Percentiles rank a stretch among this genome's conserved stretches.
phyloP scores from a whole-genome alignment of 2,888 invertebrate genomes.

The Meloe dianella region DNA sequence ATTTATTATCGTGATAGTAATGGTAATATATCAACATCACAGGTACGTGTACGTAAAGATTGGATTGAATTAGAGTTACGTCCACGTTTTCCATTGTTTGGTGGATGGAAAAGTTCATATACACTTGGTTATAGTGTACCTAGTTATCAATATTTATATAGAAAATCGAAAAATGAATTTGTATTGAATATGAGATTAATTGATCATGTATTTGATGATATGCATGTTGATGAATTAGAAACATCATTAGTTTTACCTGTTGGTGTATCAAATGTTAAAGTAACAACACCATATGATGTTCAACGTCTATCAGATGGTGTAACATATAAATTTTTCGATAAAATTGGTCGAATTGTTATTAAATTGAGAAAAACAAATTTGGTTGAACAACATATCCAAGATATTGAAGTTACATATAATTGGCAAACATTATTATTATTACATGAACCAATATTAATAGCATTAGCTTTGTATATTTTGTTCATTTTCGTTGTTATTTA shows the following conservation, averaged over 20 bases:
- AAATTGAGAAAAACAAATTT: constrained; percentile 82
- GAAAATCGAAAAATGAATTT: constrained; percentile 74
- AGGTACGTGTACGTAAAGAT: constrained; percentile 86
- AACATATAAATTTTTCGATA: constrained; percentile 94
- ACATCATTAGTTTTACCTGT: constrained; percentile 94
- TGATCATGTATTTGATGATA: constrained; percentile 97
- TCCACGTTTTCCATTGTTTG: constrained; percentile 96
- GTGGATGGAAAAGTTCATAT: constrained; percentile 99
- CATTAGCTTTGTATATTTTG: constrained; percentile 84
- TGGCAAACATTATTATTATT: constrained; percentile 87
- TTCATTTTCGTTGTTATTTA: constrained; percentile 93
- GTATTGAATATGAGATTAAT: constrained; percentile 91
- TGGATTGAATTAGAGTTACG: constrained; percentile 95
- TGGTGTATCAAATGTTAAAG: constrained; percentile 80
- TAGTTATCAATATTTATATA: constrained; percentile 93
- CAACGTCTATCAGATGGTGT: constrained; percentile 75
- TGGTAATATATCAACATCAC: constrained; percentile 98
- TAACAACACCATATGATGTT: constrained; percentile 83
- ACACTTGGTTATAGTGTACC: constrained; percentile 93
- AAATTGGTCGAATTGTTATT: constrained; percentile 89
- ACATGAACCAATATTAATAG: constrained; percentile 91
- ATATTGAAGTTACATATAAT: constrained; percentile 87
- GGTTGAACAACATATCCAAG: constrained; percentile 95
- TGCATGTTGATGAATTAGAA: constrained; percentile 88
- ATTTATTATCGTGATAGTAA: constrained; percentile 98